Base-by-base conservation (phyloP, 2,113 vertebrate species). In the Pica pica region DNA sequence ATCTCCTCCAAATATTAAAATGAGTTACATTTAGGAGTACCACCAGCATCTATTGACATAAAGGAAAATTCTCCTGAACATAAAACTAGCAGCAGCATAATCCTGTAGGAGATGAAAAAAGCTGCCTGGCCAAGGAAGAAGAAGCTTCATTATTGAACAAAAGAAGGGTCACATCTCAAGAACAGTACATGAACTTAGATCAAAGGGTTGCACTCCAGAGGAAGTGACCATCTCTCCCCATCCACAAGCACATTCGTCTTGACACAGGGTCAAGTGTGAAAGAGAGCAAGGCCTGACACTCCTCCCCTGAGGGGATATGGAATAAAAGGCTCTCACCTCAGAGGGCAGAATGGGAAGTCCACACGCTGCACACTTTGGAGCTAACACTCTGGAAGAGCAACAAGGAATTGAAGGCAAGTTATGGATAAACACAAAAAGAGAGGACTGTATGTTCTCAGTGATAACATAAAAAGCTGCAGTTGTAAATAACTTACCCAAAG, bases 301-400 rank as follows among this genome's bases (percentile, higher is more conserved):
- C 28, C 47, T 26, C 30, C 13, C 46, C 24, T 0, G 0, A 26
- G 27, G 26, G 22, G 7, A 42, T 16, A 35, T 1, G 7, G 37
- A 79, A 83, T 37, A 75, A 93, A 92, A 71, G 78, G 84, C 15
- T 79, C 98, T 99, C 97, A 99, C 99, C 98, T 99, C 98, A 0
- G 98, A 98, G 15, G 99, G 99, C 60, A 99, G 98, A 96, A 99
- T 99, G 83, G 99, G 98, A 92, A 99, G 99, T 57, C 98, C 98
- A 89, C 99, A 99, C 0, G 99, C 98, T 30, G 99, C 98, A 97
- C 99, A 99, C 97, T 99, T 99, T 12, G 99, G 99, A 41, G 99
- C 99, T 95, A 99, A 93, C 78, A 99, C 99, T 97, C 99, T 99
- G 89, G 4, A 96, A n/a, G 1, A 55, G 69, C 50, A 89, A 87